phyloP scores from a whole-genome alignment of 2,888 invertebrate species.

The Metacarcinus magister region DNA sequence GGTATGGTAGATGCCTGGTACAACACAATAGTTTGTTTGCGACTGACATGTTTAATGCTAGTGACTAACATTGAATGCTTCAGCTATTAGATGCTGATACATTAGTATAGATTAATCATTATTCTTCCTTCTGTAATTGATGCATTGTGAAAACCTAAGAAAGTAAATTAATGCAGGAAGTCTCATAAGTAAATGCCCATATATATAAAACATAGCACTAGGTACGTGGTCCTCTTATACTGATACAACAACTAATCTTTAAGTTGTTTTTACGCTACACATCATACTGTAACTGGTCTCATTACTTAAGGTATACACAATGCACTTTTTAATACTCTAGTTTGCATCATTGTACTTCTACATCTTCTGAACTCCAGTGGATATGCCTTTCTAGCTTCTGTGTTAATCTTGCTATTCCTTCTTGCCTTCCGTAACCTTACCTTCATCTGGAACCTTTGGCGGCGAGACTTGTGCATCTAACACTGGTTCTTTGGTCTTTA shows the following conservation, averaged over 20 bases:
- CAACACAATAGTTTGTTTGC: too few relatives aligned
- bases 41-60: too few relatives aligned
- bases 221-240: not conserved
- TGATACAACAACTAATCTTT: not conserved
- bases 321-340: constrained; percentile 33
- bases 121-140: not conserved
- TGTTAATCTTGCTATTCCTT: not conserved
- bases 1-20: too few relatives aligned
- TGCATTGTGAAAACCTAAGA: not conserved
- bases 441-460: not conserved
- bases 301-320: not conserved
- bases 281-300: not conserved
- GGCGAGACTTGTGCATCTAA: not conserved
- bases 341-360: not conserved
- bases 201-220: not conserved
- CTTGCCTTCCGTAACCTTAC: not conserved
- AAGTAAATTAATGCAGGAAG: not conserved
- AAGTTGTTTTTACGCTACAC: not conserved
- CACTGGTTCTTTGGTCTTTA: constrained; percentile 67
- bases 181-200: not conserved
- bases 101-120: not conserved
- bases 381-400: not conserved
- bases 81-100: too few relatives aligned
- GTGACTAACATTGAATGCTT: too few relatives aligned
- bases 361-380: not conserved